phyloP scores from a whole-genome alignment of 2,113 vertebrate species.

The Bucco capensis region DNA sequence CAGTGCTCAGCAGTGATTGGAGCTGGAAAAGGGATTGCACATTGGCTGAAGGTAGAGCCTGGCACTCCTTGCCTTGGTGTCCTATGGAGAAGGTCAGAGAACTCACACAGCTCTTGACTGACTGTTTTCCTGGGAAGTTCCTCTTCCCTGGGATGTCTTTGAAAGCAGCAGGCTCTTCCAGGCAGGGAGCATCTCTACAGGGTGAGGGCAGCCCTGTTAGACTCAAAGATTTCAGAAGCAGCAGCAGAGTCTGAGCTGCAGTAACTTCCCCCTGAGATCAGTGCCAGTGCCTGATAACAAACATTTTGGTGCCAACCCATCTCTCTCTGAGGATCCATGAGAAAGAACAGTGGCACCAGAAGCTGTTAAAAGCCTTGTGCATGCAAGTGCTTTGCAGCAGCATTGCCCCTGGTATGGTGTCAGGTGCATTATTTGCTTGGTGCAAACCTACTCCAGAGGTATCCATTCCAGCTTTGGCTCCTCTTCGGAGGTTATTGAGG shows the following conservation, averaged over 20 bases:
- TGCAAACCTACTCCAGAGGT: background rate
- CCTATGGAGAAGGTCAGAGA: background rate
- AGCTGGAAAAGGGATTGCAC: background rate
- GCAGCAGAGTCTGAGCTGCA: background rate
- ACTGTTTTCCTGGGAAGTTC: background rate
- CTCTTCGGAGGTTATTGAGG: background rate
- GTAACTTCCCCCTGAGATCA: background rate
- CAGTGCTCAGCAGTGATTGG: background rate
- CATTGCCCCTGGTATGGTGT: background rate
- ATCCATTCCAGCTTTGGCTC: background rate
- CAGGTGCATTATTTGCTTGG: background rate
- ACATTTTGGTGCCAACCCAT: background rate
- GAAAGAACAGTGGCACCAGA: background rate
- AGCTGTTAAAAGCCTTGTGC: background rate
- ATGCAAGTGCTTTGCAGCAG: background rate
- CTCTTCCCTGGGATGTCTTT: background rate
- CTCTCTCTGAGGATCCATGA: background rate
- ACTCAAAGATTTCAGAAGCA: background rate
- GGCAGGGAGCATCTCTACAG: background rate
- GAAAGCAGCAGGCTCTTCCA: background rate
- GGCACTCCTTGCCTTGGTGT: background rate
- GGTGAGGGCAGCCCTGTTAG: background rate
- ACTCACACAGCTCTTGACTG: background rate
- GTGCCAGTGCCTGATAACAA: rapidly evolving
- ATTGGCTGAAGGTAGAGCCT: background rate